Evolutionary conservation across 2,888 invertebrate genomes (phyloP).

Genomic region (Tachystola acroxantha): DNA sequence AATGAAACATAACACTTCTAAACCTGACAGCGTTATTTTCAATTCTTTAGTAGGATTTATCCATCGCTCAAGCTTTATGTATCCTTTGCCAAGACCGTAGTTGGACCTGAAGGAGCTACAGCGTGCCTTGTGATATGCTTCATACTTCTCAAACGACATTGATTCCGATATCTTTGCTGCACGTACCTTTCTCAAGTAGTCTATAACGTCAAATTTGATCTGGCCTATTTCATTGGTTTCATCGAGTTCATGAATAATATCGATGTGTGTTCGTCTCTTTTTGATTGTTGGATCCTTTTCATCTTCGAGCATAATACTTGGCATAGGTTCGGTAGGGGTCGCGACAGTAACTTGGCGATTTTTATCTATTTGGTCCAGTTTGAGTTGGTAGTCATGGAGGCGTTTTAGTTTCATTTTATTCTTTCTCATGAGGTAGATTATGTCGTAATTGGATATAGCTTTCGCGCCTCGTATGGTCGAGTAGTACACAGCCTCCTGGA

Average conservation of each 20-base stretch:
- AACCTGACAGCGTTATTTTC: constrained; percentile 79
- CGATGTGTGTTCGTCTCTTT: constrained; percentile 61
- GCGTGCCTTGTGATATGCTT: constrained; percentile 88
- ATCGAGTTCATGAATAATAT: constrained; percentile 74
- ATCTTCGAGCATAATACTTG: constrained; percentile 62
- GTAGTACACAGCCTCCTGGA: constrained; percentile 85
- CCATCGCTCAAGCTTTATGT: constrained; percentile 79
- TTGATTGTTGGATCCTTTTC: constrained; percentile 70
- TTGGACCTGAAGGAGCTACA: constrained; percentile 82
- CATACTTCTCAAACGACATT: constrained; percentile 80
- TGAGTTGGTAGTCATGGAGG: constrained; percentile 84
- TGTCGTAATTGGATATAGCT: constrained; percentile 77
- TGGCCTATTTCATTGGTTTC: constrained; percentile 76
- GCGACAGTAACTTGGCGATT: constrained; percentile 32
- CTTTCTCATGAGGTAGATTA: constrained; percentile 90
- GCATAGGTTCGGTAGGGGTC: constrained; percentile 35
- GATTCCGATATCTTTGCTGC: constrained; percentile 76
- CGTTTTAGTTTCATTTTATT: constrained; percentile 87
- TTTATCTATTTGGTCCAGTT: constrained; percentile 71
- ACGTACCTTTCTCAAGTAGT: constrained; percentile 78
- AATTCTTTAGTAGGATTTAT: constrained; percentile 81
- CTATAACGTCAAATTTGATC: constrained; percentile 74
- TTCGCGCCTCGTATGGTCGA: constrained; percentile 82
- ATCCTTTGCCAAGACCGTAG: constrained; percentile 71
- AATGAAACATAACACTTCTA: constrained; percentile 89